Evolutionary conservation across 1,140 invertebrate genomes (phyloP).

Genomic region (Formica exsecta): DNA sequence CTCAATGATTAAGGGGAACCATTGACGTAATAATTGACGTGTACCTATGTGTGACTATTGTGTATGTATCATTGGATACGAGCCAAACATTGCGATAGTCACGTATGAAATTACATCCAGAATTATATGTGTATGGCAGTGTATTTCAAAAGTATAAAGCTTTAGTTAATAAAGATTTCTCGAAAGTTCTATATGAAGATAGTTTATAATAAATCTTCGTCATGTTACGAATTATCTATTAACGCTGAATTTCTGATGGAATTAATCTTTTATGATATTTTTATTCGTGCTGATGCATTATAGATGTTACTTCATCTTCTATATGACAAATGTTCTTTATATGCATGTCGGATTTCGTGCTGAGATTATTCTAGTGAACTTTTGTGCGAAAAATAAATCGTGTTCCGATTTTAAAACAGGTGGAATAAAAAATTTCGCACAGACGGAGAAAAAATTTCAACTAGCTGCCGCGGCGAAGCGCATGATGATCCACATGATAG

Average conservation of each 20-base stretch:
- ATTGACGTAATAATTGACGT: conserved; percentile 57
- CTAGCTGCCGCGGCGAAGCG: conserved; percentile 13
- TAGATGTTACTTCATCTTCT: conserved; percentile 8
- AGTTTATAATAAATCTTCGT: not conserved
- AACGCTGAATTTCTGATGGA: not conserved
- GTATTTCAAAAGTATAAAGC: not conserved
- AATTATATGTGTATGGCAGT: not conserved
- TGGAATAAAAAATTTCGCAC: conserved; percentile 24
- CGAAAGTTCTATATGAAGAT: not conserved
- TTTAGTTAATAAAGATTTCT: not conserved
- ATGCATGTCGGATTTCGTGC: conserved; percentile 6
- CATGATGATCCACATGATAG: conserved; percentile 11
- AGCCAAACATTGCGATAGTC: conserved; percentile 14
- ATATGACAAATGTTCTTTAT: not conserved
- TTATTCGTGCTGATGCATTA: not conserved
- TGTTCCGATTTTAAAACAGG: conserved; percentile 34
- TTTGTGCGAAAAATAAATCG: conserved; percentile 35
- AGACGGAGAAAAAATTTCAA: conserved; percentile 51
- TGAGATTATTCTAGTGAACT: conserved; percentile 36
- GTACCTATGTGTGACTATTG: conserved; percentile 3
- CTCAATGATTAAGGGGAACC: conserved; percentile 52
- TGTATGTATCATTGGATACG: conserved; percentile 28
- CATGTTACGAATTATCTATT: not conserved
- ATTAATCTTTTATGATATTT: conserved; percentile 7
- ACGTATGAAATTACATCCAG: not conserved